Evolutionary conservation across 2,888 invertebrate genomes (phyloP), one percentile per base, ranked within the genome.

Genomic region (Coecobrya sp.): DNA sequence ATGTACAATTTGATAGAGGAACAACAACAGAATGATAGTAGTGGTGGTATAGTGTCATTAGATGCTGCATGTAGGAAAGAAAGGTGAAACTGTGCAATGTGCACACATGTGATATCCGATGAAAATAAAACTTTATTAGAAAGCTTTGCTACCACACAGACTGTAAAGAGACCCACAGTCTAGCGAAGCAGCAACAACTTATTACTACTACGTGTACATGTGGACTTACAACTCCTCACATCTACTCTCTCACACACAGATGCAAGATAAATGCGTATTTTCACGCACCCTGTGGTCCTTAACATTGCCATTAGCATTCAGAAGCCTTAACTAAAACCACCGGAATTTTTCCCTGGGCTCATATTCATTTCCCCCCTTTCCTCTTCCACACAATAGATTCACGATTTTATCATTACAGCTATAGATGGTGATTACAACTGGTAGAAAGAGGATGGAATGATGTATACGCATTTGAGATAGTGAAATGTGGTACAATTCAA

Each of bases 251-350:
- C 55, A 22, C 30, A 84, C 62, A 89, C 70, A 86, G 86, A 91
- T 91, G 79, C 62, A 73, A 87, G 82, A 82, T 86, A 91, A 91
- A 91, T 87, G 91, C 81, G 55, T 73, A 87, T 52, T 70, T 91
- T 84, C 87, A 91, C 86, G 91, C 91, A 91, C 91, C 91, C 91
- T 91, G 91, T 91, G 86, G 91, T 91, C 86, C 87, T 91, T 87
- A 87, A 91, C 91, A 70, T 87, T 59, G 81, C 87, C 87, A 91
- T 91, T 91, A 87, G 82, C 87, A 91, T 91, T 91, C 91, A 90
- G 90, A 90, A 90, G 90, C 90, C 73, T 62, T 45, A 52, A 86
- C 49, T 36, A 55, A 55, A 90, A 90, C 85, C 86, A 90, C 90
- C 85, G 90, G 90, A 90, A 90, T 90, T 90, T 86, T 85, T 84